These are phyloP conservation scores for Aptenodytes patagonicus DNA, from an alignment of 2,113 vertebrate genomes.

Conservation along the genomic window DNA sequence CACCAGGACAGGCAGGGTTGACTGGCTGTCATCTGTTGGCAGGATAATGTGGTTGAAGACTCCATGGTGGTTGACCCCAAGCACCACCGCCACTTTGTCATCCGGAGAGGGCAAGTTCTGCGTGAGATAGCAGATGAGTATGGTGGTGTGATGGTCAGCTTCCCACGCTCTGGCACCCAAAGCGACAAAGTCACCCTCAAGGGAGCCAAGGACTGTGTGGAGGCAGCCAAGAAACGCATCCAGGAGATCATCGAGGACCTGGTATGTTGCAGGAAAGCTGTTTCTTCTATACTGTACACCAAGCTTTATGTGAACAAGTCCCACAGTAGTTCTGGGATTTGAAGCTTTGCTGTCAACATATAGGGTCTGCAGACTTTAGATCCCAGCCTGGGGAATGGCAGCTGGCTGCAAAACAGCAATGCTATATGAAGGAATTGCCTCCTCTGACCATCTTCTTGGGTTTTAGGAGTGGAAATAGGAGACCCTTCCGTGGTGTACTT, in stretches of 20 bases:
- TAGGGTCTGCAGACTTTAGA: not conserved
- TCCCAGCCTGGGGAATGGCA: not conserved
- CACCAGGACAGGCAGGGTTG: not conserved
- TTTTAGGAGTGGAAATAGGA: not conserved
- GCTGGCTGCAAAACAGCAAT: not conserved
- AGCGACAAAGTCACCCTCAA: constrained; percentile 94
- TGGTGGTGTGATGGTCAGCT: constrained; percentile 96
- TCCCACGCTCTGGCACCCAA: constrained; percentile 89
- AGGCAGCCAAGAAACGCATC: constrained; percentile 96
- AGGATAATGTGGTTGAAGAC: constrained; percentile 96
- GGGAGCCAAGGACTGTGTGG: constrained; percentile 97
- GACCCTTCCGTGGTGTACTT: not conserved
- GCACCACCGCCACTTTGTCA: constrained; percentile 95
- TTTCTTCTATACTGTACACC: not conserved
- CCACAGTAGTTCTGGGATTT: not conserved
- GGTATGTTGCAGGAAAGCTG: constrained; percentile 64
- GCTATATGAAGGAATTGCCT: not conserved
- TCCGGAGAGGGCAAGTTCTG: constrained; percentile 92
- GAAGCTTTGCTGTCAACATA: not conserved
- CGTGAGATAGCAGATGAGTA: constrained; percentile 95
- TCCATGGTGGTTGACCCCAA: constrained; percentile 90
- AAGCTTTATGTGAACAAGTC: not conserved
- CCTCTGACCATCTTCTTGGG: not conserved
- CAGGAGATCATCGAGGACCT: constrained; percentile 94
- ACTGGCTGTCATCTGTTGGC: not conserved